Conservation (phyloP, 2,113 vertebrate genomes). For the Aldabrachelys gigantea region DNA sequence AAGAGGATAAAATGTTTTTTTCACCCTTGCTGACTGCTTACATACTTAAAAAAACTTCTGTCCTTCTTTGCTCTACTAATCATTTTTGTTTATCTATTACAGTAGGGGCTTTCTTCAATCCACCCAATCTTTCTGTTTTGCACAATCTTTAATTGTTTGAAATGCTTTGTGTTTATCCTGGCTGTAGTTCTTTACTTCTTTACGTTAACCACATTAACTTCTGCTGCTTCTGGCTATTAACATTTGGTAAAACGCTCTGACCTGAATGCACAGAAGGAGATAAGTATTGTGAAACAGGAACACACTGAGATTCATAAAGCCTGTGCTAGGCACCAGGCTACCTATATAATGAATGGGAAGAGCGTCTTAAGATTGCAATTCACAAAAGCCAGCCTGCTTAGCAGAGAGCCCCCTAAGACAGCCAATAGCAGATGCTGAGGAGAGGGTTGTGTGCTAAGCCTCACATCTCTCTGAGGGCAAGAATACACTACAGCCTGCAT, state of each 20-base stretch:
- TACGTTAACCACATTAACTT: constrained; percentile 31
- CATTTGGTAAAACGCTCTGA: constrained; percentile 42
- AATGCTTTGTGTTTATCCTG: constrained; percentile 39
- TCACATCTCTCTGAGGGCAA: background rate
- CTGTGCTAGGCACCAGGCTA: too few species aligned
- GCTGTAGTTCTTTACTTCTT: constrained; percentile 13
- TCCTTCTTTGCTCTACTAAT: constrained; percentile 20
- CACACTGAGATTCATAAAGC: too few species aligned
- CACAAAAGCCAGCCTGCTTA: background rate
- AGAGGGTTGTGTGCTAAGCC: background rate
- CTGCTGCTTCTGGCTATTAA: constrained; percentile 42
- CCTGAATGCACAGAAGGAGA: background rate
- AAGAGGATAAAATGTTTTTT: constrained; percentile 38
- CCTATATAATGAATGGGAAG: too few species aligned
- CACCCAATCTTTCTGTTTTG: constrained; percentile 31
- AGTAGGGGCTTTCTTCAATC: background rate
- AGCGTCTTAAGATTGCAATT: background rate
- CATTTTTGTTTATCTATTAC: constrained; percentile 21
- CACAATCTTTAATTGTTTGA: background rate
- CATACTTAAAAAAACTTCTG: background rate
- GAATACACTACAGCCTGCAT: too few species aligned
- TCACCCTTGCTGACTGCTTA: constrained; percentile 8
- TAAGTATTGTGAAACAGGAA: too few species aligned
- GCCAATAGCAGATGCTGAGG: background rate
- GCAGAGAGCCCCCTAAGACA: too few species aligned